Percentiles rank a stretch among this genome's conserved stretches.
Conservation (phyloP, 2,797 vertebrate species). For the Takifugu rubripes region DNA sequence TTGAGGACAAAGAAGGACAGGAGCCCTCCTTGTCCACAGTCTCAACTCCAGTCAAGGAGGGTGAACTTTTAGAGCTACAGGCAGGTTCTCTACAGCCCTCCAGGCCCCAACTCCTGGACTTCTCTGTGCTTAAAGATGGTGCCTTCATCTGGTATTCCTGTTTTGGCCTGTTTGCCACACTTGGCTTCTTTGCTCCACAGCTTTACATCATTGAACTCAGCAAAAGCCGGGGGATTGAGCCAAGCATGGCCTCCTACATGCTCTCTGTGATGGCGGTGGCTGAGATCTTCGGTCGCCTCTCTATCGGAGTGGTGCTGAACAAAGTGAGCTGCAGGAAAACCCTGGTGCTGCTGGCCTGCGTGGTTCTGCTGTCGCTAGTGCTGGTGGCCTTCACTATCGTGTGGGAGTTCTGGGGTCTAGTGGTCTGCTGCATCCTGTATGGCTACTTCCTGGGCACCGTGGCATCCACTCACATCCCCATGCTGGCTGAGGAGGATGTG, state of each 20-base stretch:
- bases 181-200: slow-evolving; percentile 93
- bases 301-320: slow-evolving; percentile 82
- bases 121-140: slow-evolving; percentile 79
- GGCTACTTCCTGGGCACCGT: slow-evolving; percentile 89
- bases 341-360: slow-evolving; percentile 85
- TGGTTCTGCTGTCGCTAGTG: slow-evolving; percentile 77
- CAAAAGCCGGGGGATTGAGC: slow-evolving; percentile 80
- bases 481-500: slow-evolving; percentile 92
- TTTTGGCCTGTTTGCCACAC: slow-evolving; percentile 91
- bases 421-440: slow-evolving; percentile 84
- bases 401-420: slow-evolving; percentile 85
- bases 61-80: not conserved
- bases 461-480: slow-evolving; percentile 87
- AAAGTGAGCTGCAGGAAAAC: slow-evolving; percentile 79
- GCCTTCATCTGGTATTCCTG: slow-evolving; percentile 82
- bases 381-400: slow-evolving; percentile 85
- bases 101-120: slow-evolving; percentile 60
- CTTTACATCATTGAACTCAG: slow-evolving; percentile 90
- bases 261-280: slow-evolving; percentile 88
- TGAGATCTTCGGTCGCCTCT: slow-evolving; percentile 84
- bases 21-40: not conserved
- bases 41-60: not conserved
- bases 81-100: slow-evolving; percentile 12
- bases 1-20: slow-evolving; percentile 14
- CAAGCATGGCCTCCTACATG: slow-evolving; percentile 80